Percentiles rank a stretch among this genome's conserved stretches.
Evolutionary conservation across 2,797 vertebrate species (phyloP).

Genomic region (Hemibagrus guttatus): DNA sequence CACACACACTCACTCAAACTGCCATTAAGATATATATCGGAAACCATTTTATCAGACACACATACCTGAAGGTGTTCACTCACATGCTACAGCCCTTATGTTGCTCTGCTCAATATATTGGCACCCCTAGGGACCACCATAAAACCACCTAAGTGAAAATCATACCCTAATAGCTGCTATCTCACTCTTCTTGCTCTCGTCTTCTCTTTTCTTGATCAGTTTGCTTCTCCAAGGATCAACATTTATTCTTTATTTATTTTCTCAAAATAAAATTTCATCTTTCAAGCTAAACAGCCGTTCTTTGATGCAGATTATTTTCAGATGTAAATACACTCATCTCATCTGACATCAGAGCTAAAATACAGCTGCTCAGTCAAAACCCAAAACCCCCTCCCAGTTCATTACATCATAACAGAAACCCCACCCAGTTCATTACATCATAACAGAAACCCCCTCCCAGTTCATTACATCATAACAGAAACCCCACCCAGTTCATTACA

Average conservation of each 20-base stretch:
- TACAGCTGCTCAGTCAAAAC: not conserved
- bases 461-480: not conserved
- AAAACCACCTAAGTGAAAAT: not conserved
- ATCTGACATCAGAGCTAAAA: not conserved
- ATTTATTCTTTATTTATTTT: not conserved
- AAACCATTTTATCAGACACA: not conserved
- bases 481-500: not conserved
- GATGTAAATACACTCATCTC: not conserved
- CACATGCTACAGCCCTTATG: not conserved
- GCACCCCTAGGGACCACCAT: not conserved
- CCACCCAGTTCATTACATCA: not conserved
- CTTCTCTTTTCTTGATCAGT: not conserved
- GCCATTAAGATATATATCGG: not conserved
- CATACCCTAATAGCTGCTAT: not conserved
- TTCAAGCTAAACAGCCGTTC: not conserved
- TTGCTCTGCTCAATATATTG: not conserved
- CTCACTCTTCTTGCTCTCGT: not conserved
- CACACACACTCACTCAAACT: not conserved
- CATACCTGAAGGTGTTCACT: not conserved
- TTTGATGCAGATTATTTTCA: not conserved
- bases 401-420: not conserved
- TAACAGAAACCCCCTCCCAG: not conserved
- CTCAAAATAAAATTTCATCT: not conserved
- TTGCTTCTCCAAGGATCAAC: not conserved
- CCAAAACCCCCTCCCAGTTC: not conserved